phyloP scores from a whole-genome alignment of 1,140 invertebrate genomes.

The Protaetia brevitarsis region DNA sequence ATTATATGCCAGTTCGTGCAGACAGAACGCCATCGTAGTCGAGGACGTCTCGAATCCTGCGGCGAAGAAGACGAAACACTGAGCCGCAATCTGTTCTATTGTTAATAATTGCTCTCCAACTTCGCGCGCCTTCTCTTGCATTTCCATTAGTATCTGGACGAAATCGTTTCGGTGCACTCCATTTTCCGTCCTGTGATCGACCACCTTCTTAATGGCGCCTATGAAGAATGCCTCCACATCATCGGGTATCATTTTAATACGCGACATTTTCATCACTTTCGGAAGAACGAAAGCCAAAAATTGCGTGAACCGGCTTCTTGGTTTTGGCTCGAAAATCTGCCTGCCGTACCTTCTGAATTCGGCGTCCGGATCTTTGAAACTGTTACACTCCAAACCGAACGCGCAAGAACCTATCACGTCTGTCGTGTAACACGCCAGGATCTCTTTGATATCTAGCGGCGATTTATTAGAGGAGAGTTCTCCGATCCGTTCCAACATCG shows the following conservation, averaged over 20 bases:
- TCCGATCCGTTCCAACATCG: not conserved
- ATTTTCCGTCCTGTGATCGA: not conserved
- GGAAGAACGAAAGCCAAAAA: not conserved
- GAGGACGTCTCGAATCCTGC: slow-evolving; percentile 53
- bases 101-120: not conserved
- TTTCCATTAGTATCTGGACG: not conserved
- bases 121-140: not conserved
- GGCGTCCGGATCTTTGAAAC: not conserved
- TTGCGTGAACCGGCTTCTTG: not conserved
- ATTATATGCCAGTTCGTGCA: slow-evolving; percentile 56
- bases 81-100: slow-evolving; percentile 32
- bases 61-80: slow-evolving; percentile 51
- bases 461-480: not conserved
- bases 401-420: not conserved
- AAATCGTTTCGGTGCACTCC: not conserved
- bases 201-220: not conserved
- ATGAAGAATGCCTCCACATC: not conserved
- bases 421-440: not conserved
- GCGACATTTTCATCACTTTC: not conserved
- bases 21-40: slow-evolving; percentile 52
- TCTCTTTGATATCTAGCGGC: not conserved
- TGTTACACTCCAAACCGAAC: not conserved
- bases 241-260: not conserved
- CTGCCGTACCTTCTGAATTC: not conserved
- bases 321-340: not conserved